Evolutionary conservation across 1,140 invertebrate species (phyloP).

Genomic region (Apis florea): DNA sequence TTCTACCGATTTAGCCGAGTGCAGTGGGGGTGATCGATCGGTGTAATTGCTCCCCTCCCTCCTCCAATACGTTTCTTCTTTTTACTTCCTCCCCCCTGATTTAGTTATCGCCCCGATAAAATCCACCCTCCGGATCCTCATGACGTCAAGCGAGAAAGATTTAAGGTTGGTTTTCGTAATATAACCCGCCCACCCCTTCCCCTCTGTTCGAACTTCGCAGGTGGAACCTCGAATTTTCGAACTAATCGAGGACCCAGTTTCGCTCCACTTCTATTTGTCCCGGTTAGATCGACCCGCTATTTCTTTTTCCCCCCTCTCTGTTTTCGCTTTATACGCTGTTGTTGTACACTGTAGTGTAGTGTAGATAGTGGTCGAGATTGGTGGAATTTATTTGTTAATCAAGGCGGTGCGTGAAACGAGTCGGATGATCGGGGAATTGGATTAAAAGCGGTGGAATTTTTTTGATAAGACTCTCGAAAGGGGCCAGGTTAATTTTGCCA

Average conservation of each 20-base stretch:
- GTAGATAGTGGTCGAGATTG: no score
- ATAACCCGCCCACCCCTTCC: not conserved
- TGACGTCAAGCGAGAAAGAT: slow-evolving; percentile 16
- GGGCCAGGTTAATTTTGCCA: no score
- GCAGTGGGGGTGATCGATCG: not conserved
- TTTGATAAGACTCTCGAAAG: no score
- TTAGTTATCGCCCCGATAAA: slow-evolving; percentile 35
- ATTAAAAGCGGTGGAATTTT: no score
- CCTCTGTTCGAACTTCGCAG: not conserved
- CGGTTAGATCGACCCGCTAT: not conserved
- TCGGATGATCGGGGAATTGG: no score
- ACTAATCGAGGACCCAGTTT: slow-evolving; percentile 27
- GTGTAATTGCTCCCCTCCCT: not conserved
- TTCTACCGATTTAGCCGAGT: not conserved
- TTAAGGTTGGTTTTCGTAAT: not conserved
- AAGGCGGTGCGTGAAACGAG: no score
- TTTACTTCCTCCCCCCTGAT: not conserved
- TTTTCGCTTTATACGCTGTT: no score
- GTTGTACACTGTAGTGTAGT: no score
- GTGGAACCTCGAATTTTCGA: slow-evolving; percentile 34
- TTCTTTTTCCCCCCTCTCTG: not conserved
- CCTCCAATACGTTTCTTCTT: slow-evolving; percentile 19
- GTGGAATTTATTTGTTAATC: not conserved
- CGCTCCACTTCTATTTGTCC: not conserved
- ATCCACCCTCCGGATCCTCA: slow-evolving; percentile 1